A percentile compares a stretch with the other conserved stretches of the same genome.
phyloP scores from a whole-genome alignment of 2,113 vertebrate genomes.

The Echinops telfairi region DNA sequence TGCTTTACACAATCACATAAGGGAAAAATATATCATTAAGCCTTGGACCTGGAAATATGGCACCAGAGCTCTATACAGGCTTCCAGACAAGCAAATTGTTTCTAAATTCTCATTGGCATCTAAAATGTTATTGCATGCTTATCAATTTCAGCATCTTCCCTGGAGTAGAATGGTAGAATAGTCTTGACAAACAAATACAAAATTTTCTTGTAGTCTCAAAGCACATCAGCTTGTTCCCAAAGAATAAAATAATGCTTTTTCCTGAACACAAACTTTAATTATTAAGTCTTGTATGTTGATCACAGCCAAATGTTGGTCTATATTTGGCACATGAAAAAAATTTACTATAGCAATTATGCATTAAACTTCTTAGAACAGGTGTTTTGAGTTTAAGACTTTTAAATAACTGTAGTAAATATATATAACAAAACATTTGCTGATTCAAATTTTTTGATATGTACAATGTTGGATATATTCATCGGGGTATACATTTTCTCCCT shows the following conservation, averaged over 20 bases:
- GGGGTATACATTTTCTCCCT: not conserved
- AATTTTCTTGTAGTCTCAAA: not conserved
- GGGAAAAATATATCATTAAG: not conserved
- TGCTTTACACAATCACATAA: not conserved
- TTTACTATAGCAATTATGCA: not conserved
- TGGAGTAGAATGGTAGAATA: not conserved
- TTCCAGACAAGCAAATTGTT: not conserved
- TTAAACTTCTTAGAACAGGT: not conserved
- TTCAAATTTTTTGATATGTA: not conserved
- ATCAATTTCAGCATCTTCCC: not conserved
- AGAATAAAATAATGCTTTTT: not conserved
- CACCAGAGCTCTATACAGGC: not conserved
- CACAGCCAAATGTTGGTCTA: not conserved
- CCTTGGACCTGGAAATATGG: not conserved
- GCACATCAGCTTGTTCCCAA: not conserved
- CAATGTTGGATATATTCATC: not conserved
- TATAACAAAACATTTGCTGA: not conserved
- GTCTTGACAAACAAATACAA: not conserved
- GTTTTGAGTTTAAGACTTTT: not conserved
- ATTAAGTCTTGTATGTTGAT: not conserved
- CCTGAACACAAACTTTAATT: not conserved
- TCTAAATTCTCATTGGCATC: not conserved
- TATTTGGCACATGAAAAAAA: not conserved
- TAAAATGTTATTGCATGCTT: not conserved
- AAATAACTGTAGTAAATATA: not conserved